These are phyloP conservation scores for Dicyrtoma fusca DNA, from an alignment of 2,888 invertebrate genomes.

Conservation along the genomic window DNA sequence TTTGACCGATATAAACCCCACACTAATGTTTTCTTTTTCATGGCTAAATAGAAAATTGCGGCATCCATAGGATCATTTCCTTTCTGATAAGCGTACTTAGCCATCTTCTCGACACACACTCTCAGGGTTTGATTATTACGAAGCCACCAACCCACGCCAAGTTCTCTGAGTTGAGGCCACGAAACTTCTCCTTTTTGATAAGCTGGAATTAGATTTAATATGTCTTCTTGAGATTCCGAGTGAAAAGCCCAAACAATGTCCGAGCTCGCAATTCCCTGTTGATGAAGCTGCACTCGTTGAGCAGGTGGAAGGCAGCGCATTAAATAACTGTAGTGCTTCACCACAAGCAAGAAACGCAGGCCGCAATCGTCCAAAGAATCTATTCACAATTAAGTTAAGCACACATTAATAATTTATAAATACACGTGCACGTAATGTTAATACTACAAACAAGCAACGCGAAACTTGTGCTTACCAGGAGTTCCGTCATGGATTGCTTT, in stretches of 20 bases:
- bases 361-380: constrained; percentile 97
- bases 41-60: constrained; percentile 94
- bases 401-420: no score
- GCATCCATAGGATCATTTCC: constrained; percentile 91
- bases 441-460: constrained; percentile 8
- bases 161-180: constrained; percentile 87
- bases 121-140: constrained; percentile 79
- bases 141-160: constrained; percentile 98
- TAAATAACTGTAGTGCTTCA: constrained; percentile 96
- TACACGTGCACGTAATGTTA: background rate
- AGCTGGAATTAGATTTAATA: constrained; percentile 85
- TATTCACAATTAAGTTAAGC: constrained; percentile 56
- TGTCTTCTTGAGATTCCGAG: constrained; percentile 95
- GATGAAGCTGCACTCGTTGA: constrained; percentile 83
- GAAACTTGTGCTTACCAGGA: constrained; percentile 45
- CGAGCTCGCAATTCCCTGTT: constrained; percentile 82
- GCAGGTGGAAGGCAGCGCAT: constrained; percentile 88
- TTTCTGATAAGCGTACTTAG: constrained; percentile 57
- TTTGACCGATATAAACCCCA: constrained; percentile 93
- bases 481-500: constrained; percentile 54
- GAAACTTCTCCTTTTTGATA: constrained; percentile 81
- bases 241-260: constrained; percentile 99
- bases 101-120: constrained; percentile 78
- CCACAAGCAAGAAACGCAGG: constrained; percentile 89
- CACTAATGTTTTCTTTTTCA: constrained; percentile 95